These are phyloP conservation scores for Protosalanx chinensis DNA, from an alignment of 2,797 vertebrate genomes.

Conservation along the genomic window DNA sequence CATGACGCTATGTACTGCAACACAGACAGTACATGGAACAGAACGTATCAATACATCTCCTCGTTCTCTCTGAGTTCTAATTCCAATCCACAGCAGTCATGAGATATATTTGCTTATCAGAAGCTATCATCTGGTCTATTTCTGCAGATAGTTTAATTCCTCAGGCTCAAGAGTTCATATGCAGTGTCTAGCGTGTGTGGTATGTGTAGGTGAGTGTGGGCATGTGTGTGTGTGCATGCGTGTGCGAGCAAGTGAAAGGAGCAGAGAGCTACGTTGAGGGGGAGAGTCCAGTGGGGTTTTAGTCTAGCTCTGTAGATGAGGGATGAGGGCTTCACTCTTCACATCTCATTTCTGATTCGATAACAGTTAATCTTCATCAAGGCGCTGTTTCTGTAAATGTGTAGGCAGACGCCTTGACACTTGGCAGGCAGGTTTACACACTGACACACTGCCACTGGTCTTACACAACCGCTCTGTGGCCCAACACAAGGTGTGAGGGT, in stretches of 20 bases:
- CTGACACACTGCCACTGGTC: background rate
- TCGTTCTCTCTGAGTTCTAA: no score
- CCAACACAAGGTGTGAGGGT: background rate
- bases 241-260: background rate
- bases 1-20: background rate
- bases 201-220: background rate
- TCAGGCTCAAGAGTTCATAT: constrained; percentile 1
- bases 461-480: background rate
- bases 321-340: no score
- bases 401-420: background rate
- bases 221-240: background rate
- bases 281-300: background rate
- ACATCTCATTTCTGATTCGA: background rate
- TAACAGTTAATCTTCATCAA: background rate
- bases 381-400: background rate
- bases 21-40: no score
- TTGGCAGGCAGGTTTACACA: background rate
- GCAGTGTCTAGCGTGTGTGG: constrained; percentile 10
- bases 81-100: background rate
- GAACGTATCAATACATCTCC: no score
- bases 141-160: background rate
- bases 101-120: background rate
- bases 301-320: no score
- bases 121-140: background rate
- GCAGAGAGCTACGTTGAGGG: background rate